Evolutionary conservation across 1,140 invertebrate species (phyloP).

Genomic region (Drosophila orosa): DNA sequence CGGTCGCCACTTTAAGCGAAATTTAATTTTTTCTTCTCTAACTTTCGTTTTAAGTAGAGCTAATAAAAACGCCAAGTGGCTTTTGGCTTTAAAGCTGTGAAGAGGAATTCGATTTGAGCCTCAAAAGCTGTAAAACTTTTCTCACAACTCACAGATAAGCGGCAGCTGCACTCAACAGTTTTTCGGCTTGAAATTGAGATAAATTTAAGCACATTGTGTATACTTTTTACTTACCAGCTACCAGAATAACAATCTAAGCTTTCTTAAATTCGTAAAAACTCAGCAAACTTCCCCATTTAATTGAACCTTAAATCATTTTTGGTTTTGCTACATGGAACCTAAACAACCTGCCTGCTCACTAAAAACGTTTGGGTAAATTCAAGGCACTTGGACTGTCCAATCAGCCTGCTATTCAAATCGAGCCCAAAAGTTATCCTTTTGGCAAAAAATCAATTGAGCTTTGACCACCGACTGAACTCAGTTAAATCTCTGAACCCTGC

Average conservation of each 20-base stretch:
- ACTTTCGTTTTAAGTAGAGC: conserved; percentile 16
- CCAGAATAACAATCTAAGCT: too few relatives aligned
- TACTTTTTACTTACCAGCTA: too few relatives aligned
- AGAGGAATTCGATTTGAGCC: conserved; percentile 41
- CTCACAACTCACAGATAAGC: conserved; percentile 61
- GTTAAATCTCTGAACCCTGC: conserved; percentile 30
- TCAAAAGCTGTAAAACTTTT: conserved; percentile 48
- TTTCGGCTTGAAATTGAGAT: not conserved
- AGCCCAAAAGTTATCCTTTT: conserved; percentile 24
- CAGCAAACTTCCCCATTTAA: too few relatives aligned
- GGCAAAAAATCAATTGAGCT: conserved; percentile 41
- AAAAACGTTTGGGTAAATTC: conserved; percentile 5
- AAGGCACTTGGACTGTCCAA: conserved; percentile 8
- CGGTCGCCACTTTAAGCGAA: conserved; percentile 20
- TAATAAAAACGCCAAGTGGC: conserved; percentile 57
- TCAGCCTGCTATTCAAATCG: conserved; percentile 25
- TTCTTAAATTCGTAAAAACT: too few relatives aligned
- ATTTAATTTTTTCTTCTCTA: conserved; percentile 27
- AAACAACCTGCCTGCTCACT: not conserved
- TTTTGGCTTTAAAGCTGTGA: conserved; percentile 44
- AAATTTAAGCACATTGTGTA: not conserved
- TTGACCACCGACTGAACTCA: conserved; percentile 25
- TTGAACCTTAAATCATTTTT: not conserved
- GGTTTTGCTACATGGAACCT: not conserved
- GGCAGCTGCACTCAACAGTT: conserved; percentile 10